These are phyloP conservation scores for Andrena chrysosceles DNA, from an alignment of 2,888 invertebrate species.

Conservation along the genomic window DNA sequence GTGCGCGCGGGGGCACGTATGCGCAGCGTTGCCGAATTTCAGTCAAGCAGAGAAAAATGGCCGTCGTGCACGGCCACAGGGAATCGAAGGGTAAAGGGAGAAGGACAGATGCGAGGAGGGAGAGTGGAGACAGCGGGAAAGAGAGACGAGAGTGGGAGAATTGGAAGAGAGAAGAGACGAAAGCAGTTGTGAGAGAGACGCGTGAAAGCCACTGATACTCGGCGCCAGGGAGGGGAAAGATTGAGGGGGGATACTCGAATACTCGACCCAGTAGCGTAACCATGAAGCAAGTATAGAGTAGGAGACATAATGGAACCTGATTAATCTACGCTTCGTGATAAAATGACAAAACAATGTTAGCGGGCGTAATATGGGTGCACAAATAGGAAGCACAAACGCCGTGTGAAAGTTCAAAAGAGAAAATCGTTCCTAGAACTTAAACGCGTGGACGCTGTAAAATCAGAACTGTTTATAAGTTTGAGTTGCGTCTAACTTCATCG, in stretches of 20 bases:
- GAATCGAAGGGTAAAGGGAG: constrained; percentile 4
- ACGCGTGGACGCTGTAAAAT: not conserved
- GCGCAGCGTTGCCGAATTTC: constrained; percentile 67
- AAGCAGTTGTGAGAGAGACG: constrained; percentile 50
- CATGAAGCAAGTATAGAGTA: constrained; percentile 31
- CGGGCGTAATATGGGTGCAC: constrained; percentile 16
- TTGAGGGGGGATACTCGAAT: constrained; percentile 61
- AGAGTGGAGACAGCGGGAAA: not conserved
- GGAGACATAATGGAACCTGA: constrained; percentile 40
- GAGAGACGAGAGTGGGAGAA: constrained; percentile 22
- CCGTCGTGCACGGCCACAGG: constrained; percentile 22
- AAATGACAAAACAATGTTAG: constrained; percentile 39
- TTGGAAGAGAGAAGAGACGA: constrained; percentile 32
- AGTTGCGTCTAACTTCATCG: not conserved
- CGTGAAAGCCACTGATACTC: constrained; percentile 64
- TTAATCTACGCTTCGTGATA: constrained; percentile 41
- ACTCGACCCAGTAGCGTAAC: constrained; percentile 67
- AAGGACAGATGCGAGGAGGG: not conserved
- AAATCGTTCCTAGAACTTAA: not conserved
- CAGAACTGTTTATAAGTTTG: not conserved
- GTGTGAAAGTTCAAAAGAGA: constrained; percentile 16
- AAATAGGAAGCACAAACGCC: not conserved
- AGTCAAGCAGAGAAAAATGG: constrained; percentile 57
- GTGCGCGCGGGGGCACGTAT: not conserved
- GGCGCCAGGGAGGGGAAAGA: constrained; percentile 44